phyloP scores from a whole-genome alignment of 2,797 vertebrate genomes.

The Sorex maritimensis region DNA sequence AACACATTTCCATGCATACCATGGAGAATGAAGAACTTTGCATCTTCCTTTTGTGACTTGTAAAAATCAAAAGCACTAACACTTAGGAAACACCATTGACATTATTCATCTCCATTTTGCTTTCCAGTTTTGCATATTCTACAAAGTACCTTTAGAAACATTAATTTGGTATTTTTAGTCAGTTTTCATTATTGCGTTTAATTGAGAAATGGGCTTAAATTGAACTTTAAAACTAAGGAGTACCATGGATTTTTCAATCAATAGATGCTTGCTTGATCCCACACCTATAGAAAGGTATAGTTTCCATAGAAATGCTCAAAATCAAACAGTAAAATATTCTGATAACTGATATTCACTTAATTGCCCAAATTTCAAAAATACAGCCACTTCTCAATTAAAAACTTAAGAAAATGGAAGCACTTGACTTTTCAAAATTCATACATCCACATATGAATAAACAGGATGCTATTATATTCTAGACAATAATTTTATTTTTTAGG shows the following conservation, averaged over 20 bases:
- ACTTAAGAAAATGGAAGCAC: slow-evolving; percentile 72
- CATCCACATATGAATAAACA: slow-evolving; percentile 72
- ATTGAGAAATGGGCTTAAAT: slow-evolving; percentile 86
- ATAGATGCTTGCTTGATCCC: slow-evolving; percentile 85
- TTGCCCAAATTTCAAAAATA: slow-evolving; percentile 68
- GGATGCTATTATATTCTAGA: slow-evolving; percentile 44
- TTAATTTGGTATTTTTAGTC: slow-evolving; percentile 84
- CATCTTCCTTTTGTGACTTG: slow-evolving; percentile 91
- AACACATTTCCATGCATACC: slow-evolving; percentile 88
- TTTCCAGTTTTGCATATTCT: slow-evolving; percentile 84
- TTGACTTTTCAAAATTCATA: slow-evolving; percentile 71
- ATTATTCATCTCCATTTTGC: slow-evolving; percentile 84
- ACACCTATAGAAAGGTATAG: slow-evolving; percentile 83
- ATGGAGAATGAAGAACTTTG: slow-evolving; percentile 88
- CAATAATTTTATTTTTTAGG: slow-evolving; percentile 68
- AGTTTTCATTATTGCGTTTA: slow-evolving; percentile 87
- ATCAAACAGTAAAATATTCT: slow-evolving; percentile 85
- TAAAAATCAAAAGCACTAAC: slow-evolving; percentile 90
- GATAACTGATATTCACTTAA: slow-evolving; percentile 66
- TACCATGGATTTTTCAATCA: slow-evolving; percentile 87
- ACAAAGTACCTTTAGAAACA: slow-evolving; percentile 83
- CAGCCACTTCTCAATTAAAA: slow-evolving; percentile 46
- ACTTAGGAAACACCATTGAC: slow-evolving; percentile 92
- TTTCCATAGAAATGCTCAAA: slow-evolving; percentile 88
- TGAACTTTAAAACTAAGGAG: slow-evolving; percentile 81